Evolutionary conservation across 2,113 vertebrate species (phyloP), one percentile per base, ranked within the genome.

Genomic region (Melospiza georgiana): DNA sequence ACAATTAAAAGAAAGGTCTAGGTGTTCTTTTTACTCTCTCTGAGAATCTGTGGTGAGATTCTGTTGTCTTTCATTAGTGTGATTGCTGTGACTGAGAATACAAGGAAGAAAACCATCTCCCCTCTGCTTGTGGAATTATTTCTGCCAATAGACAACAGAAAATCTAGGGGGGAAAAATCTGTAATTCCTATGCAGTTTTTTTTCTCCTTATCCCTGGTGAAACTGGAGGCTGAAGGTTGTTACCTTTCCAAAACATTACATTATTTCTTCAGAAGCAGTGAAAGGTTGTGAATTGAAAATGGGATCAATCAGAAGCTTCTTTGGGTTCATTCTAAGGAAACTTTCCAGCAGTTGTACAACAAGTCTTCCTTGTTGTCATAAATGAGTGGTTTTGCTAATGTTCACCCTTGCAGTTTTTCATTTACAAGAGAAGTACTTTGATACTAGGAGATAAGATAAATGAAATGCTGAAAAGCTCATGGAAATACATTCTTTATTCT

Each of bases 401-500:
- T 84, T 91, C 49, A 87, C 21, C 54, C 28, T 62, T 30, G 41
- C 51, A 73, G 28, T 15, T 84, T 92, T 84, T 79, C 12, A 22
- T 85, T 95, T 89, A 89, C 84, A 85, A 80, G 61, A 69, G 66
- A 72, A 79, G 25, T 89, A 51, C 85, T 91, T 87, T 89, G 82
- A 85, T 94, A 75, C 62, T 52, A 54, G 35, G 61, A 96, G 81
- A 85, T 91, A 94, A 91, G 80, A 52, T 67, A 54, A 87, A 74
- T 52, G 54, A 75, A 89, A 68, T 87, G 37, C 57, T 87, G 73
- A 63, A 87, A 51, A 89, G 37, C 44, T 85, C 46, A n/a, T 46
- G 73, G 66, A 92, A 92, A 78, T 22, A 33, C 62, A 63, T 80
- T 95, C n/a, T 89, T 95, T 54, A 74, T 43, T 73, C 67, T 81